Evolutionary conservation across 2,797 vertebrate genomes (phyloP), one percentile per base, ranked within the genome.

Genomic region (Tachyglossus aculeatus): DNA sequence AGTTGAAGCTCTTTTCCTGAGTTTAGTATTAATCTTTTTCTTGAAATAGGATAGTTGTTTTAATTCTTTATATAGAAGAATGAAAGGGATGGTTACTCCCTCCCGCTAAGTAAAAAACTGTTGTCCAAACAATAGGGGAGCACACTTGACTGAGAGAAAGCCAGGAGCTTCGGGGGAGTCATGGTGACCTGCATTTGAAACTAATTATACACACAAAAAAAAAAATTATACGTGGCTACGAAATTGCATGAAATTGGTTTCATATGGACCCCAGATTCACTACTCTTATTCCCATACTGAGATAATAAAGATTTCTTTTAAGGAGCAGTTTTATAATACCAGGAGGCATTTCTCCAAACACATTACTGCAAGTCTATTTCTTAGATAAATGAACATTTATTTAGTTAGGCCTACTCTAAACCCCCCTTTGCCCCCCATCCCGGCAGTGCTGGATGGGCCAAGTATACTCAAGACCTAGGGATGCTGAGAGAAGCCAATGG

Each of bases 271-370:
- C 68, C 81, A 60, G 47, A 67, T 86, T 87, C 75, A 67, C 82
- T 71, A 18, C 67, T 59, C 82, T 82, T 48, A 54, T 82, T 84
- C 73, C 74, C 84, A 86, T 71, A 74, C 85, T 88, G 81, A 90
- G 87, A 89, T 89, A 82, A 87, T 90, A 86, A 89, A 87, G 71
- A 77, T 81, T 82, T 86, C 82, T 83, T 87, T 84, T 80, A 88
- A 82, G 80, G 67, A 77, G 61, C 37, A 76, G 68, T 7, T 32
- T 81, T 84, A 69, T 80, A 86, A 77, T 79, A 78, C 71, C 73
- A n/a, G 56, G 63, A 87, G 82, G 78, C 82, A 61, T 68, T 88
- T 83, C 81, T 90, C 83, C 88, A 88, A 87, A 59, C 80, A 74
- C 29, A 7, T 88, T 87, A 45, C 56, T 84, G 13, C 66, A 81